Evolutionary conservation across 2,797 vertebrate genomes (phyloP), one percentile per base, ranked within the genome.

Genomic region (Alosa sapidissima): DNA sequence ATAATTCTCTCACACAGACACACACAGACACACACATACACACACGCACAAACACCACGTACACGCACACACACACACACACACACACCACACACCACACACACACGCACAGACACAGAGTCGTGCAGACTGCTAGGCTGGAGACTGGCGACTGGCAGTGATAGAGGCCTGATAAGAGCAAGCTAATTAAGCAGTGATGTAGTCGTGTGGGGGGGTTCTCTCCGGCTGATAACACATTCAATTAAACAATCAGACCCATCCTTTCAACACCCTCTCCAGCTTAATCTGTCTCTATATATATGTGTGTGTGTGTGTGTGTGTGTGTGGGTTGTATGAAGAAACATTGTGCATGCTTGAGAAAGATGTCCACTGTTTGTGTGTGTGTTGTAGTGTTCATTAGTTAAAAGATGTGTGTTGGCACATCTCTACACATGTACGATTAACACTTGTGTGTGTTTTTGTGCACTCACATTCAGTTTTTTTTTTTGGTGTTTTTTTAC

Each of bases 201-300:
- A 52, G 21, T n/a, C 47, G 51, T 84, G 11, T 55, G 28, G 58
- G 54, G 55, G 72, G 72, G 78, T 36, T n/a, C 45, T 41, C 68
- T 75, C 68, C 6, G 68, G 2, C 68, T 58, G 72, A 84, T 84
- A 84, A 84, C 48, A 81, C 83, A 28, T 84, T 84, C 65, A 84
- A 47, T 84, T 84, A 78, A 84, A 78, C 55, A 81, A 58, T 78
- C 72, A 47, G 21, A 33, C 28, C 68, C 33, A 75, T 41, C 68
- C 36, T 5, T 24, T 33, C 65, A 24, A 5, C 62, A 28, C n/a
- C 28, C 62, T 24, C 28, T 68, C 62, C 7, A 5, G 24, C n/a
- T 10, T 58, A 58, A 58, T 58, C 55, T 62, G 19, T 21, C 19
- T 62, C 11, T 55, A 4, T 62, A 4, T 24, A 4, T 7, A 0